These are phyloP conservation scores for Carollia perspicillata DNA, from an alignment of 2,113 vertebrate species.

Conservation along the genomic window DNA sequence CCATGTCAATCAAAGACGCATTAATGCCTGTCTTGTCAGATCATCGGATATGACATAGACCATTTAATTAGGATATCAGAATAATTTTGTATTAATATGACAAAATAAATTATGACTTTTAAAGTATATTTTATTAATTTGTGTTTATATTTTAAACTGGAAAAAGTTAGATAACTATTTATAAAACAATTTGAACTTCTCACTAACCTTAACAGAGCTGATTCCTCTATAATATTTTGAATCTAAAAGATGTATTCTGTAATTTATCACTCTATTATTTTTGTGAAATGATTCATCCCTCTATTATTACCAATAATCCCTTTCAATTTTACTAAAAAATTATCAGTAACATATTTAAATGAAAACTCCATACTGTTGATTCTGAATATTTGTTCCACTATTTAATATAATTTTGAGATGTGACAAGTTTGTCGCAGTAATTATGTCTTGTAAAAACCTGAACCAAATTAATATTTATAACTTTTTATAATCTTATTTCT, in stretches of 20 bases:
- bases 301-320: not conserved
- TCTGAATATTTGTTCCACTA: not conserved
- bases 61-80: not conserved
- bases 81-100: constrained; percentile 23
- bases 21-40: not conserved
- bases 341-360: not conserved
- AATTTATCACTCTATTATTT: not conserved
- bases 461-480: not conserved
- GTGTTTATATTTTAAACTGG: not conserved
- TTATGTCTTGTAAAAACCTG: not conserved
- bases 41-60: not conserved
- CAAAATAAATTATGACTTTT: not conserved
- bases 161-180: not conserved
- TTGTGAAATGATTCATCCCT: not conserved
- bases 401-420: not conserved
- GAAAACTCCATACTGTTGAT: not conserved
- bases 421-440: not conserved
- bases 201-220: not conserved
- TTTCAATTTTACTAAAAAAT: not conserved
- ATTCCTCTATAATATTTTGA: not conserved
- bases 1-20: not conserved
- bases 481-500: not conserved
- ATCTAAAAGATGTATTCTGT: not conserved
- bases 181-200: not conserved
- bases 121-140: not conserved